Base-by-base conservation (phyloP, 2,797 vertebrate species). In the Chaetodon trifasciatus region DNA sequence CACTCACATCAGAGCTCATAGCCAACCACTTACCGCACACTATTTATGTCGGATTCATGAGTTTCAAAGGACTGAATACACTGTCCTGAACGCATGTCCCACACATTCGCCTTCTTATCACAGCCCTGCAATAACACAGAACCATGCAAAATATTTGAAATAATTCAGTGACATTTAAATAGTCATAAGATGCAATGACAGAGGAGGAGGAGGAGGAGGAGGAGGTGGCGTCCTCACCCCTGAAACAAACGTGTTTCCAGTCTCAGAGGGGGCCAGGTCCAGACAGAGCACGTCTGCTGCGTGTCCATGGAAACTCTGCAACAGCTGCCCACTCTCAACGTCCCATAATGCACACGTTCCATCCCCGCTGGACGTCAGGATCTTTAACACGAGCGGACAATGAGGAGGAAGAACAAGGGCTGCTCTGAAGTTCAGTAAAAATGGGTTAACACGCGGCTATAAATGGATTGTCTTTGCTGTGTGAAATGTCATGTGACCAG, bases 291-390 rank as follows among this genome's bases (percentile, higher is more conserved):
- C 98, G 10, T 99, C 98, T 12, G 98, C 98, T n/a, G 97, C 97
- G 0, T 99, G 98, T 39, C 98, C 98, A n/a, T 99, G 98, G 93
- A 99, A 99, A 89, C 98, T 99, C 96, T 99, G 98, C 78, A 99
- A 93, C 89, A 99, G 96, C 91, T 99, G 98, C 15, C 98, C 98
- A 0, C 98, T 99, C 92, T 99, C 98, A 17, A 99, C 98, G 32
- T 99, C 98, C 98, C 98, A 99, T 16, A 99, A 93, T 60, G 98
- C 98, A 82, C 98, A 99, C 0, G 98, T 99, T 37, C 98, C 98
- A 17, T 99, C 98, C 9, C 98, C 98, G 0, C 98, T 99, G 9
- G 98, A 97, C 0, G 98, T 99, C 94, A 99, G 93, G 84, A 99
- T 99, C 98, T 99, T 86, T 47, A 75, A 84, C 46, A 76, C 65